Percentiles rank a stretch among this genome's conserved stretches.
Evolutionary conservation across 2,888 invertebrate species (phyloP).

Genomic region (Chloroclystis v-ata): DNA sequence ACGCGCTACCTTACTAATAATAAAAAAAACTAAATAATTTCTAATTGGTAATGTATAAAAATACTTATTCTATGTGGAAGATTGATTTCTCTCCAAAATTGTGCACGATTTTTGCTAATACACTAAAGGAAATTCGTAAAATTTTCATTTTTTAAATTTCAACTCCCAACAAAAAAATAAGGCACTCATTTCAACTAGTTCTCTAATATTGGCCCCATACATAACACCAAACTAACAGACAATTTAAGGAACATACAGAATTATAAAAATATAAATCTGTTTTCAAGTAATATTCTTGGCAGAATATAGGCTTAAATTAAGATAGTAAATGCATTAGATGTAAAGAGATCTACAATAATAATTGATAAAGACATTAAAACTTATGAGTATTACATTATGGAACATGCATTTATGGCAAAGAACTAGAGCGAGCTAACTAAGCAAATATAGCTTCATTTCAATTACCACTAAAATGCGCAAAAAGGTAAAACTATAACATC

Average conservation of each 20-base stretch:
- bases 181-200: constrained; percentile 58
- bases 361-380: constrained; percentile 70
- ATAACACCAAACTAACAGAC: constrained; percentile 46
- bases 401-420: constrained; percentile 79
- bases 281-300: constrained; percentile 48
- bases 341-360: constrained; percentile 78
- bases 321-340: constrained; percentile 76
- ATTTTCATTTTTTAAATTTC: constrained; percentile 30
- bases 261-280: constrained; percentile 36
- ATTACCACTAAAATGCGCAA: constrained; percentile 59
- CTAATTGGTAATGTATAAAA: constrained; percentile 76
- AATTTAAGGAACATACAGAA: constrained; percentile 59
- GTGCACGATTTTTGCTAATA: constrained; percentile 24
- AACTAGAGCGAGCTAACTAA: constrained; percentile 74
- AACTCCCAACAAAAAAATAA: constrained; percentile 54
- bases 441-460: constrained; percentile 74
- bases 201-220: constrained; percentile 58
- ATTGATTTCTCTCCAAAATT: constrained; percentile 47
- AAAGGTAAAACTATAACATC: constrained; percentile 33
- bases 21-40: constrained; percentile 44
- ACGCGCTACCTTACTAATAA: constrained; percentile 50
- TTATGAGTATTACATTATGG: constrained; percentile 79
- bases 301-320: constrained; percentile 55
- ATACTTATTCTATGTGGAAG: constrained; percentile 72
- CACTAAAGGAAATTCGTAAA: constrained; percentile 27